Base-by-base conservation (phyloP, 1,140 invertebrate genomes). In the Psix sp. region DNA sequence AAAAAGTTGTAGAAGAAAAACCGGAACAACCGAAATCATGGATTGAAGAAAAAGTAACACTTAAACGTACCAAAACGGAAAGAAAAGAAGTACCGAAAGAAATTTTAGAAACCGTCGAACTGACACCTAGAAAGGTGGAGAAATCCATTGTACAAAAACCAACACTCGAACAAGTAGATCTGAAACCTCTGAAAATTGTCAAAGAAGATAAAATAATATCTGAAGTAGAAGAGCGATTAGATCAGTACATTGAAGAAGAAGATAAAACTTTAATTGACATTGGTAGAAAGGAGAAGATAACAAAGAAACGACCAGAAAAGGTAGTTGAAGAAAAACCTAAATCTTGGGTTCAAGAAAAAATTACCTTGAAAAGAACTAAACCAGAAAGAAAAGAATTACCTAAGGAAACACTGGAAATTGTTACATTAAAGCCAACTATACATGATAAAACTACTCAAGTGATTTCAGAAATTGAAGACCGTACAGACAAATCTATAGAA, bases 231-330 rank as follows among this genome's bases (percentile, higher is more conserved):
- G 84, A 74, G 63, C 77, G 54, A 71, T 78, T 16, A 7, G 88
- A 86, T 43, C 83, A 84, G 13, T 90, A 90, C 88, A 90, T 84
- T 21, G 86, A 90, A 76, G 89, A 91, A 81, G 83, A 66, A 56
- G 62, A 66, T 14, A 54, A 11, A 0, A 31, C 33, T 1, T 35
- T 66, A 13, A 2, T 66, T 5, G 60, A 39, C 6, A 1, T 54
- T 6, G 4, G 9, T 5, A 24, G 21, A 24, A 54, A n/a, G 9
- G 38, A 18, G 6, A 46, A 39, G 35, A 33, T 56, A 84, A n/a
- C n/a, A n/a, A n/a, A n/a, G n/a, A n/a, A n/a, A n/a, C n/a, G n/a
- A 84, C 46, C 54, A 1, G 26, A 66, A 43, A 73, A 79, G 48
- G 54, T 16, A 40, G 59, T 35, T 35, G 7, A 49, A 0, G 79